Conservation (phyloP, 2,888 invertebrate genomes). For the Eledona agricola region DNA sequence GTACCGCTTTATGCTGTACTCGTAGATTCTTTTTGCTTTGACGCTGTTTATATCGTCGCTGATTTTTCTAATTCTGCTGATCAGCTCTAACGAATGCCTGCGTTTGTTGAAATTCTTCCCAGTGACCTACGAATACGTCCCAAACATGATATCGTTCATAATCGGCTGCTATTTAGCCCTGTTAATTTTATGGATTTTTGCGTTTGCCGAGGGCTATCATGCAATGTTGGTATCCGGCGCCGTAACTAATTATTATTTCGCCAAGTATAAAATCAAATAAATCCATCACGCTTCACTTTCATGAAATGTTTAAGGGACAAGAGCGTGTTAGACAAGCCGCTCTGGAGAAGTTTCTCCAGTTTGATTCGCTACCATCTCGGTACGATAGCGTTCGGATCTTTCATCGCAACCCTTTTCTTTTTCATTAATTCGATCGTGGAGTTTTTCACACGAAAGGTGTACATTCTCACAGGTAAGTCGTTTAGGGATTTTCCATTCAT, state of each 20-base stretch:
- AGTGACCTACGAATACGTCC: background rate
- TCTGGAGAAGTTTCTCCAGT: conserved; percentile 1
- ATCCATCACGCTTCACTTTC: too few relatives aligned
- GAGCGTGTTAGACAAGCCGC: background rate
- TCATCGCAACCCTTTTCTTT: conserved; percentile 3
- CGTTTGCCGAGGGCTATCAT: too few relatives aligned
- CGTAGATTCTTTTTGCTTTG: background rate
- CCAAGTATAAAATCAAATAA: conserved; percentile 2
- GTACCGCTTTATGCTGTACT: background rate
- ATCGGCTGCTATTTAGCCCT: too few relatives aligned
- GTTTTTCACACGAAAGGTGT: conserved; percentile 2
- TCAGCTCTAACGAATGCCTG: conserved; percentile 1
- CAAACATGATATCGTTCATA: too few relatives aligned
- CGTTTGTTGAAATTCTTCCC: background rate
- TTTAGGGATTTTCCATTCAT: background rate
- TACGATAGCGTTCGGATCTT: conserved; percentile 13
- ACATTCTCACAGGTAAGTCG: conserved; percentile 6
- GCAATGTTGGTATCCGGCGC: too few relatives aligned
- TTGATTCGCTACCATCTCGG: conserved; percentile 5
- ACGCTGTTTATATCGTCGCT: background rate
- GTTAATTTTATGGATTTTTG: too few relatives aligned
- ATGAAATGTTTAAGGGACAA: conserved; percentile 8
- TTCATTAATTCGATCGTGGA: too few relatives aligned
- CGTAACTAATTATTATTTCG: background rate
- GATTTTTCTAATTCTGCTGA: background rate